A percentile compares a stretch with the other conserved stretches of the same genome.
These are phyloP conservation scores for Diplazon laetatorius DNA, from an alignment of 2,888 invertebrate species.

Conservation along the genomic window DNA sequence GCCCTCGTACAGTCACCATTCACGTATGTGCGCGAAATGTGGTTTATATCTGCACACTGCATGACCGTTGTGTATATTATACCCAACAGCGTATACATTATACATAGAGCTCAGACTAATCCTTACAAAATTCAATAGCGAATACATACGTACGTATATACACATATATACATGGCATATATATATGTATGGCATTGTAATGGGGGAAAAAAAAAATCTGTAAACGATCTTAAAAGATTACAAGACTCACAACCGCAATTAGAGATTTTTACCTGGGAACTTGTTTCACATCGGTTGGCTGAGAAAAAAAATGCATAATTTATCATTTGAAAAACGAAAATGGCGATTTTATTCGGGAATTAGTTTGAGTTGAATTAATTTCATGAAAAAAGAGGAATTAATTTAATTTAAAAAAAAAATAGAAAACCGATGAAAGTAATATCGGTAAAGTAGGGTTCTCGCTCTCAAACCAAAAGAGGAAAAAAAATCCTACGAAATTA, in stretches of 20 bases:
- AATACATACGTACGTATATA: constrained; percentile 27
- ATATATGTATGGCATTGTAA: constrained; percentile 37
- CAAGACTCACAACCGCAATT: constrained; percentile 34
- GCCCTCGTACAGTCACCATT: not conserved
- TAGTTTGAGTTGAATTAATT: too few relatives aligned
- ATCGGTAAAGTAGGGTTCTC: too few relatives aligned
- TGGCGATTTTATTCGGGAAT: too few relatives aligned
- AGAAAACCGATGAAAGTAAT: too few relatives aligned
- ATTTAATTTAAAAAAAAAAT: too few relatives aligned
- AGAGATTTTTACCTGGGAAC: not conserved
- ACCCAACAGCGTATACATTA: constrained; percentile 34
- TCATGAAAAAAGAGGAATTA: too few relatives aligned
- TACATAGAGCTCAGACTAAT: constrained; percentile 53
- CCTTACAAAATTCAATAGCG: constrained; percentile 55
- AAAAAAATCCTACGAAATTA: too few relatives aligned
- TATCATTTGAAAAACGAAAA: too few relatives aligned
- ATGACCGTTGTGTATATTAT: constrained; percentile 21
- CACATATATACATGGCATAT: too few relatives aligned
- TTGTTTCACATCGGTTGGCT: not conserved
- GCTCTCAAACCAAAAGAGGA: too few relatives aligned
- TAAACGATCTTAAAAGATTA: constrained; percentile 62
- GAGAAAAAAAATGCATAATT: not conserved
- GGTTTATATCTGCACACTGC: constrained; percentile 31
- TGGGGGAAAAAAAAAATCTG: constrained; percentile 39
- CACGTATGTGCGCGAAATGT: constrained; percentile 51